These are phyloP conservation scores for Cerceris rybyensis DNA, from an alignment of 2,888 invertebrate genomes.

Conservation along the genomic window DNA sequence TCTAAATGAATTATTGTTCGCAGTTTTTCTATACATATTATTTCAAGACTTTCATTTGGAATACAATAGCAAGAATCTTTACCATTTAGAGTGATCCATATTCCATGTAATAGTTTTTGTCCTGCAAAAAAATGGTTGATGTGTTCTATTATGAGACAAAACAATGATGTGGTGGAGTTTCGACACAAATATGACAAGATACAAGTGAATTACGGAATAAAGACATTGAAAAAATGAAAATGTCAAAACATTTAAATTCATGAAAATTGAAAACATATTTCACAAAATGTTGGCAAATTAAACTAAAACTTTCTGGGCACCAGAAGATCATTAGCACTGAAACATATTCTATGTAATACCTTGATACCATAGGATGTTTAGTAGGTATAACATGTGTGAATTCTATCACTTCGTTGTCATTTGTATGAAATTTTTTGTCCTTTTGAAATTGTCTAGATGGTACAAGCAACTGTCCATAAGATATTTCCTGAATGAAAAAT, in stretches of 20 bases:
- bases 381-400: conserved; percentile 80
- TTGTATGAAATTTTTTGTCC: conserved; percentile 81
- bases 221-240: conserved; percentile 6
- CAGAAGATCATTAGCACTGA: conserved; percentile 16
- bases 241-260: conserved; percentile 14
- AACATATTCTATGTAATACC: conserved; percentile 78
- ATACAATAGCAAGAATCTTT: conserved; percentile 80
- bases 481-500: conserved; percentile 87
- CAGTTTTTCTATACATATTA: conserved; percentile 26
- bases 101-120: conserved; percentile 93
- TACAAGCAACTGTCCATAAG: conserved; percentile 92
- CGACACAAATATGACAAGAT: conserved; percentile 47
- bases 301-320: conserved; percentile 15
- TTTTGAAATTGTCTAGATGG: conserved; percentile 86
- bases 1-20: conserved; percentile 22
- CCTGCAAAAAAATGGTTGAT: conserved; percentile 88
- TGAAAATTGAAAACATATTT: conserved; percentile 6
- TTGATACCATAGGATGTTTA: conserved; percentile 84
- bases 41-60: conserved; percentile 30
- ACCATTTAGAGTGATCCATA: conserved; percentile 91
- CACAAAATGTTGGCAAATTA: conserved; percentile 15
- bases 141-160: conserved; percentile 65
- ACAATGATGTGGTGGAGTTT: conserved; percentile 43
- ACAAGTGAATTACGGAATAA: conserved; percentile 29
- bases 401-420: conserved; percentile 77